Percentiles rank a stretch among this genome's conserved stretches.
These are phyloP conservation scores for Schizothorax lantsangensis DNA, from an alignment of 2,797 vertebrate species.

Conservation along the genomic window DNA sequence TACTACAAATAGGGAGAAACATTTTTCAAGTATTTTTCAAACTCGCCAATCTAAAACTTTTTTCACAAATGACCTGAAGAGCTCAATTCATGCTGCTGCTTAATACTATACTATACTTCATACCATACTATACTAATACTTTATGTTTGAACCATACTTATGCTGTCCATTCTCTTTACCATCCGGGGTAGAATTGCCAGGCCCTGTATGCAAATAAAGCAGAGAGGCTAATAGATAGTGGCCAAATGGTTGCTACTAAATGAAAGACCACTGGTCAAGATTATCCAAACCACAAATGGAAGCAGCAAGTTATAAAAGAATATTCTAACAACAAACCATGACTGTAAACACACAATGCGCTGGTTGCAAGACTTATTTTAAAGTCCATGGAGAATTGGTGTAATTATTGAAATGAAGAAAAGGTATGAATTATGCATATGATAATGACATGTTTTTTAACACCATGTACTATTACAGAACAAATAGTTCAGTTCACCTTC, in stretches of 20 bases:
- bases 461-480: background rate
- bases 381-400: background rate
- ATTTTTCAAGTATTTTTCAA: background rate
- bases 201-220: conserved; percentile 47
- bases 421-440: background rate
- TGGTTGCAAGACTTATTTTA: background rate
- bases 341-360: background rate
- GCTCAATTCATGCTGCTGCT: background rate
- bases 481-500: background rate
- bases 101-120: background rate
- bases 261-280: conserved; percentile 42
- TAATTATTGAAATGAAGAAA: background rate
- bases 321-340: background rate
- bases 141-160: conserved; percentile 23
- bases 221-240: conserved; percentile 39
- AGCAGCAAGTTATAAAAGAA: background rate
- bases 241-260: conserved; percentile 40
- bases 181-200: conserved; percentile 27
- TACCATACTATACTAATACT: background rate
- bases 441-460: background rate
- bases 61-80: background rate
- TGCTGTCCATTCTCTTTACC: conserved; percentile 51
- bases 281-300: background rate
- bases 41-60: background rate
- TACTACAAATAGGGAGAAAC: background rate